Conservation (phyloP, 2,888 invertebrate species). For the Microdon myrmicae region DNA sequence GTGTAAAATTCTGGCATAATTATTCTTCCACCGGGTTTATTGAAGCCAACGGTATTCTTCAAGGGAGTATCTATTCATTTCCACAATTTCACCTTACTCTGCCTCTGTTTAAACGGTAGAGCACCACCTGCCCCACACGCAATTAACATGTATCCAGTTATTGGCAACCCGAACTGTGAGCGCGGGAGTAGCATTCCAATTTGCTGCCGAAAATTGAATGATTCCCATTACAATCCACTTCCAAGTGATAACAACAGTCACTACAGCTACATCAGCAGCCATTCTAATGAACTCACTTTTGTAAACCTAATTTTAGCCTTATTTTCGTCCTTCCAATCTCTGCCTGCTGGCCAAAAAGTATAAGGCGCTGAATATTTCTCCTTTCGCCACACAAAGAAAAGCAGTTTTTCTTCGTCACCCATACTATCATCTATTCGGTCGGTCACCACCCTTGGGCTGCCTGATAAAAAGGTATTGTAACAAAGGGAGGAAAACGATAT, state of each 20-base stretch:
- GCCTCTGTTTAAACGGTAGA: too few relatives aligned
- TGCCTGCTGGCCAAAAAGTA: background rate
- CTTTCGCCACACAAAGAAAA: slow-evolving; percentile 3
- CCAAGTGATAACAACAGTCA: slow-evolving; percentile 41
- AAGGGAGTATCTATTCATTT: too few relatives aligned
- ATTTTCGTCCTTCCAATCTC: slow-evolving; percentile 18
- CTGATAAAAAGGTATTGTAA: slow-evolving; percentile 30
- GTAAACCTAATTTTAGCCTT: slow-evolving; percentile 47
- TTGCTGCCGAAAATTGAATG: slow-evolving; percentile 21
- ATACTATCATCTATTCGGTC: slow-evolving; percentile 17
- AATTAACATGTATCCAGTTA: too few relatives aligned
- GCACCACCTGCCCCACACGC: too few relatives aligned
- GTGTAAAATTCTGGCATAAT: too few relatives aligned
- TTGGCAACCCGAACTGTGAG: too few relatives aligned
- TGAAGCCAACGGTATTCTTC: too few relatives aligned
- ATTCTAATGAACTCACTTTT: slow-evolving; percentile 41
- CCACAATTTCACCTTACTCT: too few relatives aligned
- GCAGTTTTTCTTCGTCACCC: too few relatives aligned
- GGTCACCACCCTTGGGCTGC: slow-evolving; percentile 18
- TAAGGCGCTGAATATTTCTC: slow-evolving; percentile 2
- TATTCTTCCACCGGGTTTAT: too few relatives aligned
- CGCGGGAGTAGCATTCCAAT: slow-evolving; percentile 14
- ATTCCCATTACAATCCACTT: slow-evolving; percentile 45
- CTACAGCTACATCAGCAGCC: slow-evolving; percentile 16
- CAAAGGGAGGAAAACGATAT: slow-evolving; percentile 45